A percentile compares a stretch with the other conserved stretches of the same genome.
Conservation (phyloP, 2,888 invertebrate species). For the Phasia obesa region DNA sequence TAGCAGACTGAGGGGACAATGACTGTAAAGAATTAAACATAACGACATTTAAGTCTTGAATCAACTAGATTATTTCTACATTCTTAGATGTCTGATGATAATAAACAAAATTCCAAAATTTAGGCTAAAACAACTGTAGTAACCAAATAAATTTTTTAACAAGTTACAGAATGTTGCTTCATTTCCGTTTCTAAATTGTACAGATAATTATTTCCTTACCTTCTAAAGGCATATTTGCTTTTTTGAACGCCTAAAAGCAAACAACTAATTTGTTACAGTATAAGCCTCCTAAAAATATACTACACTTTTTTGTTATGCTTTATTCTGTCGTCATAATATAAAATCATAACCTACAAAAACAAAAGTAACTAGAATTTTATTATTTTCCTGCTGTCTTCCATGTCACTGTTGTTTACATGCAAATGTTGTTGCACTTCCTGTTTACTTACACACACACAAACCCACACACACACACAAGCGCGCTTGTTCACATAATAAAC, state of each 20-base stretch:
- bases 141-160: slow-evolving; percentile 6
- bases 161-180: no score
- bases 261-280: slow-evolving; percentile 59
- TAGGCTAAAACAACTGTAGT: slow-evolving; percentile 1
- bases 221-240: background rate
- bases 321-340: background rate
- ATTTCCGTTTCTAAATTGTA: slow-evolving; percentile 26
- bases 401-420: slow-evolving; percentile 39
- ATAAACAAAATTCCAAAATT: background rate
- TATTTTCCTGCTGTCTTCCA: slow-evolving; percentile 17
- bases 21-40: no score
- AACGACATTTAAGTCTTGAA: no score
- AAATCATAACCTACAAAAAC: slow-evolving; percentile 33
- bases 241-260: slow-evolving; percentile 43
- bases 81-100: background rate
- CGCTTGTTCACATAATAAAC: no score
- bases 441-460: slow-evolving; percentile 23
- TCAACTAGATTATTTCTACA: no score
- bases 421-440: slow-evolving; percentile 65
- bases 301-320: slow-evolving; percentile 14
- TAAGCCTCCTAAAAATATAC: slow-evolving; percentile 55
- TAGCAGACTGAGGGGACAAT: no score
- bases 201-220: background rate
- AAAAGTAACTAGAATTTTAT: slow-evolving; percentile 10
- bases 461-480: background rate